Base-by-base conservation (phyloP, 2,797 vertebrate genomes). In the Premnoplex brunnescens region DNA sequence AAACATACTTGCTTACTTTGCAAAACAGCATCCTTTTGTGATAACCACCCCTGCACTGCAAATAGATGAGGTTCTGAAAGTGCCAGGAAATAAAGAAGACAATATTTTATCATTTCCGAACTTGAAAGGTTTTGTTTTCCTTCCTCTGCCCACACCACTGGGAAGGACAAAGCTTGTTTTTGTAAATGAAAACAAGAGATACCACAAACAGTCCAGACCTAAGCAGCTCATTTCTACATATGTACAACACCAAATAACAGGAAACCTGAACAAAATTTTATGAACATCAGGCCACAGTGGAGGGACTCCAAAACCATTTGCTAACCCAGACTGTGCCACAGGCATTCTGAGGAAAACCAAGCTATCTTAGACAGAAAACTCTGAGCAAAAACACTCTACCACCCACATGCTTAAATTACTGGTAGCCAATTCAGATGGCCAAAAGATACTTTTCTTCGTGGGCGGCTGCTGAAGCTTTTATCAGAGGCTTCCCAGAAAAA, bases 371-470 rank as follows among this genome's bases (percentile, higher is more conserved):
- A 91, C 16, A 81, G 14, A 85, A 80, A 85, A 80, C 76, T 56
- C 36, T 22, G 20, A 78, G 82, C 46, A 89, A 27, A 88, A 93
- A 83, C n/a, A 68, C 30, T 62, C 32, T 78, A 69, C 87, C 89
- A 93, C 79, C 82, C 82, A 94, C 62, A 43, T 73, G 32, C 46
- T 90, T 68, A 92, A 86, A 85, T 94, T 85, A 92, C 62, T 78
- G 51, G 51, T 80, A 88, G 51, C 14, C 77, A 63, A 68, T 63
- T 89, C 79, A 90, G 41, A 89, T 36, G 34, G 55, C 37, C 43
- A 85, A 83, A 83, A 84, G 60, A 23, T 64, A 36, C 17, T 58
- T 88, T 83, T 14, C 39, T 69, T 68, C 85, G 81, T 78, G 54
- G 77, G 56, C 72, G 34, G 76, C 67, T 91, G 73, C 46, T 26